These are phyloP conservation scores for Folsomia candida DNA, from an alignment of 2,888 invertebrate species.

Conservation along the genomic window DNA sequence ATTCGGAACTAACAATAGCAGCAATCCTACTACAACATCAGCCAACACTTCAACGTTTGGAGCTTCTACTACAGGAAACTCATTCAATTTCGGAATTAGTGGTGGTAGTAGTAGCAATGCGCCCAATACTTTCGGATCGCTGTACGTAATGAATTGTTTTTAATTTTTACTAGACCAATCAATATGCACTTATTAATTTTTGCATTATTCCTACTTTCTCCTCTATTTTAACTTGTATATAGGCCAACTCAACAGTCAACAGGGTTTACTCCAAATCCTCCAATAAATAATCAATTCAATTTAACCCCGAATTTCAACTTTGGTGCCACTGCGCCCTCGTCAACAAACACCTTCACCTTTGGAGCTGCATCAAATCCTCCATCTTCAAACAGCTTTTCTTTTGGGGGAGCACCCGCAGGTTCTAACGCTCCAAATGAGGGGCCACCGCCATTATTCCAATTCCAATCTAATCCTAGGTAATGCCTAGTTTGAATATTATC, in stretches of 20 bases:
- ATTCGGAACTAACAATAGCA: not conserved
- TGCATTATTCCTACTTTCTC: too few relatives aligned
- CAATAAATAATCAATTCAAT: not conserved
- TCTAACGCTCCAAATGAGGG: not conserved
- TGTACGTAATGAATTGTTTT: not conserved
- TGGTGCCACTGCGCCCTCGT: not conserved
- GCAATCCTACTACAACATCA: not conserved
- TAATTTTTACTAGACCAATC: not conserved
- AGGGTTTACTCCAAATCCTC: not conserved
- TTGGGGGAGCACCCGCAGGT: not conserved
- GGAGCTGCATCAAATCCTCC: not conserved
- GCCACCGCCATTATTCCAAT: slow-evolving; percentile 7
- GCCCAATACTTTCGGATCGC: not conserved
- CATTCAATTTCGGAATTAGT: not conserved
- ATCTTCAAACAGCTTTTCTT: not conserved
- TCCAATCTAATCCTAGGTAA: not conserved
- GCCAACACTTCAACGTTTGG: not conserved
- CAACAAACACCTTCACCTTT: slow-evolving; percentile 6
- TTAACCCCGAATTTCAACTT: slow-evolving; percentile 11
- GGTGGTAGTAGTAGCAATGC: too few relatives aligned
- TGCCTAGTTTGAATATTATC: not conserved
- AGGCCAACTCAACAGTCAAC: slow-evolving; percentile 3
- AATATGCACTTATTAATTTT: too few relatives aligned
- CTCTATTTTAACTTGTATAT: not conserved
- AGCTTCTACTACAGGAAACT: not conserved